Evolutionary conservation across 2,888 invertebrate genomes (phyloP).

Genomic region (Dasypogon diadema): DNA sequence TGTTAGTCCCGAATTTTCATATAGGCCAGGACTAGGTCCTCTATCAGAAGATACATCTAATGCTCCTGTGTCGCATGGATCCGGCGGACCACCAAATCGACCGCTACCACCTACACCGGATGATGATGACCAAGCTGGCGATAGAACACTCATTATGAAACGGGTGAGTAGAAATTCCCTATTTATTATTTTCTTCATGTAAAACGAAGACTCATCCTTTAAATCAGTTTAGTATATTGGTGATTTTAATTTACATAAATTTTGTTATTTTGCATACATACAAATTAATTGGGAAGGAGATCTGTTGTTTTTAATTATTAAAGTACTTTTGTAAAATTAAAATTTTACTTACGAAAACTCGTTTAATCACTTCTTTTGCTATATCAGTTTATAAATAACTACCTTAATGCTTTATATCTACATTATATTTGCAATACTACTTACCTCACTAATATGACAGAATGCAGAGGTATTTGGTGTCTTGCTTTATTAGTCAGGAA

Average conservation of each 20-base stretch:
- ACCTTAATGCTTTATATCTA: not conserved
- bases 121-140: slow-evolving; percentile 85
- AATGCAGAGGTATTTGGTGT: not conserved
- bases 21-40: slow-evolving; percentile 79
- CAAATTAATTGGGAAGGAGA: slow-evolving; percentile 34
- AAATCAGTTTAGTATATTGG: slow-evolving; percentile 28
- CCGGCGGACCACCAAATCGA: slow-evolving; percentile 87
- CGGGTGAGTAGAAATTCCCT: slow-evolving; percentile 91
- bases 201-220: slow-evolving; percentile 16
- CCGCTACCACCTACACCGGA: slow-evolving; percentile 96
- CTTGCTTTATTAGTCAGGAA: not conserved
- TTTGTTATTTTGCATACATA: slow-evolving; percentile 24
- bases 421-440: not conserved
- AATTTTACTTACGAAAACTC: slow-evolving; percentile 19
- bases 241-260: slow-evolving; percentile 44
- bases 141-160: slow-evolving; percentile 92
- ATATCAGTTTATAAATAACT: no score
- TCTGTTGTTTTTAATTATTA: slow-evolving; percentile 27
- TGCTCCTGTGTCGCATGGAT: slow-evolving; percentile 64
- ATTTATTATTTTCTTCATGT: not conserved
- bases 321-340: slow-evolving; percentile 35
- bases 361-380: slow-evolving; percentile 30
- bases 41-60: slow-evolving; percentile 72
- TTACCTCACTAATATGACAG: not conserved
- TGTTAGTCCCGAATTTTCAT: slow-evolving; percentile 85